Conservation (phyloP, 2,888 invertebrate genomes). For the Ichneumoninae sp. region DNA sequence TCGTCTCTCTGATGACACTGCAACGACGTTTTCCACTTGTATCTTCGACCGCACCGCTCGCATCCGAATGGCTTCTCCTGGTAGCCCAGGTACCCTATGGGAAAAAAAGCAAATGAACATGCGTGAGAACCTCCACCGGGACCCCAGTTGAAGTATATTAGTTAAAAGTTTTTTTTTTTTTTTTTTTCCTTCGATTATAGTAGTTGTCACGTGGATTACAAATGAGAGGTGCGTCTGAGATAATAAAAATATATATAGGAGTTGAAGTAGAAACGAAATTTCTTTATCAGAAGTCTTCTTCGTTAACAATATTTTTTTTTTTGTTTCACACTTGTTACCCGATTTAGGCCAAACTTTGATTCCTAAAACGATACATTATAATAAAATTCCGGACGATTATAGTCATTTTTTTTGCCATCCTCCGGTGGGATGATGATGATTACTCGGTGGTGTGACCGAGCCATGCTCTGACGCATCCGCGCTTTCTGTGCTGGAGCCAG, state of each 20-base stretch:
- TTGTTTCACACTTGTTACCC: slow-evolving; percentile 9
- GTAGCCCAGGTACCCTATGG: slow-evolving; percentile 62
- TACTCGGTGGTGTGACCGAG: background rate
- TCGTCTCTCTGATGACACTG: slow-evolving; percentile 89
- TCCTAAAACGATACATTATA: slow-evolving; percentile 6
- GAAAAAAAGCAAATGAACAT: slow-evolving; percentile 64
- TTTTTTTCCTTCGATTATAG: background rate
- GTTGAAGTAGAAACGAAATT: slow-evolving; percentile 21
- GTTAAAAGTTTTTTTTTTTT: background rate
- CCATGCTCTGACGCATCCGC: slow-evolving; percentile 43
- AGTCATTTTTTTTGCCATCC: background rate
- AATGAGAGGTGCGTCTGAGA: background rate
- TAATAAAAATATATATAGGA: background rate
- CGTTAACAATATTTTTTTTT: background rate
- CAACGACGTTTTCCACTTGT: slow-evolving; percentile 74
- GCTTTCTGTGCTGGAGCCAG: slow-evolving; percentile 69
- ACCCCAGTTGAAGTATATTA: slow-evolving; percentile 8
- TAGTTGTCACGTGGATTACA: background rate
- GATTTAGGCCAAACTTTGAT: slow-evolving; percentile 16
- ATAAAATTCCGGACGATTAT: slow-evolving; percentile 13
- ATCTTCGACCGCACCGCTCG: slow-evolving; percentile 73
- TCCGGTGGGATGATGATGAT: slow-evolving; percentile 3
- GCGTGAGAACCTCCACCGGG: slow-evolving; percentile 63
- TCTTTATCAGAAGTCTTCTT: background rate
- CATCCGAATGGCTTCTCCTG: slow-evolving; percentile 81